Percentiles rank a stretch among this genome's conserved stretches.
phyloP scores from a whole-genome alignment of 2,888 invertebrate genomes.

The Nomada fabriciana region DNA sequence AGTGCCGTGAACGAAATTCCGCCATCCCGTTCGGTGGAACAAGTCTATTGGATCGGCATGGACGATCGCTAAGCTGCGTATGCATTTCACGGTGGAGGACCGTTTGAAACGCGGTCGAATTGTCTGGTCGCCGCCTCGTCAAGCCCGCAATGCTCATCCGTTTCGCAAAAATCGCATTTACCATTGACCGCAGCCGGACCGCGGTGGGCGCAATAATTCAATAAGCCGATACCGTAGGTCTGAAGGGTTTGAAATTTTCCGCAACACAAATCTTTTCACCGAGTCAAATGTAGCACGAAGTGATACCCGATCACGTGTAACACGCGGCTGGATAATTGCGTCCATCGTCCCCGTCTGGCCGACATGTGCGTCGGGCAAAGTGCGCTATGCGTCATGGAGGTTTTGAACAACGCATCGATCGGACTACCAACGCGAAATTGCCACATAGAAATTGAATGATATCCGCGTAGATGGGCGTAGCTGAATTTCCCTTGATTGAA shows the following conservation, averaged over 20 bases:
- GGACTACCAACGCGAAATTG: constrained; percentile 7
- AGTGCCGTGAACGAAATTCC: background rate
- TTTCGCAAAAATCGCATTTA: constrained; percentile 40
- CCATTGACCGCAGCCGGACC: constrained; percentile 29
- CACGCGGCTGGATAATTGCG: constrained; percentile 28
- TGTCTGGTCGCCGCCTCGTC: constrained; percentile 15
- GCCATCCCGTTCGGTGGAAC: background rate
- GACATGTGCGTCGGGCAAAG: constrained; percentile 1
- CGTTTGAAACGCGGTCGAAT: constrained; percentile 6
- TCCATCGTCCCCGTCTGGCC: background rate
- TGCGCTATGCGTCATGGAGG: constrained; percentile 22
- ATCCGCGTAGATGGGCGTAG: background rate
- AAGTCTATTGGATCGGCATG: background rate
- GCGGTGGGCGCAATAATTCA: constrained; percentile 40
- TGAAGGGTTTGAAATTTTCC: constrained; percentile 39
- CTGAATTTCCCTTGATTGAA: constrained; percentile 23
- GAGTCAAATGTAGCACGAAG: constrained; percentile 29
- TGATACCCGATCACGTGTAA: constrained; percentile 29
- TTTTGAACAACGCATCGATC: constrained; percentile 3
- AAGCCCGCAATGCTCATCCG: constrained; percentile 26
- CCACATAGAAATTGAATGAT: constrained; percentile 13
- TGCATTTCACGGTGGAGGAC: constrained; percentile 1
- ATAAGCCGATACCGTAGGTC: constrained; percentile 32
- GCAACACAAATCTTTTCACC: constrained; percentile 47
- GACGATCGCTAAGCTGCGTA: constrained; percentile 3